Conservation (phyloP, 2,113 vertebrate genomes). For the Pelodiscus sinensis region DNA sequence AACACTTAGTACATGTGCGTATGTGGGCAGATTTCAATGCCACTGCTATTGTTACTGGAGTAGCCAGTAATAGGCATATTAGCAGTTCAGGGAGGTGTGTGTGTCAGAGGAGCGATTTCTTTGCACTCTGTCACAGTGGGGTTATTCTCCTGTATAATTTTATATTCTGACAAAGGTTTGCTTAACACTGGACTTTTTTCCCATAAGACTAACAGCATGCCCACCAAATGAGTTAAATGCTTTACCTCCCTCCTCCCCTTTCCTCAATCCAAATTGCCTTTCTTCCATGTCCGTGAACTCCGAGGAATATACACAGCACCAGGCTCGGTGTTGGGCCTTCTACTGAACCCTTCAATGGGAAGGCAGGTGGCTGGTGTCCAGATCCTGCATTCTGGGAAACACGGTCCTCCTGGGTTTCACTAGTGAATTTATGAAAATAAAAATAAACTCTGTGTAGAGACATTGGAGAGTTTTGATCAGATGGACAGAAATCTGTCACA, state of each 20-base stretch:
- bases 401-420: neutral
- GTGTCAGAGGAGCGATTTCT: neutral
- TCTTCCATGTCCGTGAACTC: neutral
- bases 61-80: neutral
- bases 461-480: neutral
- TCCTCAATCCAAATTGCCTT: neutral
- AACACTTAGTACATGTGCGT: neutral
- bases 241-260: neutral
- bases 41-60: neutral
- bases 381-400: neutral
- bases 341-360: neutral
- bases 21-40: neutral
- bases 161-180: neutral
- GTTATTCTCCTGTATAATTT: neutral
- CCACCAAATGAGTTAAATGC: neutral
- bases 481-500: neutral
- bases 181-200: neutral
- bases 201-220: neutral
- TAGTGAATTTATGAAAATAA: neutral
- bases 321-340: neutral
- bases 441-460: neutral
- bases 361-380: neutral
- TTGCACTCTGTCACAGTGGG: neutral
- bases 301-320: neutral
- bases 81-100: neutral